Conservation (phyloP, 2,888 invertebrate genomes). For the Tyria jacobaeae region DNA sequence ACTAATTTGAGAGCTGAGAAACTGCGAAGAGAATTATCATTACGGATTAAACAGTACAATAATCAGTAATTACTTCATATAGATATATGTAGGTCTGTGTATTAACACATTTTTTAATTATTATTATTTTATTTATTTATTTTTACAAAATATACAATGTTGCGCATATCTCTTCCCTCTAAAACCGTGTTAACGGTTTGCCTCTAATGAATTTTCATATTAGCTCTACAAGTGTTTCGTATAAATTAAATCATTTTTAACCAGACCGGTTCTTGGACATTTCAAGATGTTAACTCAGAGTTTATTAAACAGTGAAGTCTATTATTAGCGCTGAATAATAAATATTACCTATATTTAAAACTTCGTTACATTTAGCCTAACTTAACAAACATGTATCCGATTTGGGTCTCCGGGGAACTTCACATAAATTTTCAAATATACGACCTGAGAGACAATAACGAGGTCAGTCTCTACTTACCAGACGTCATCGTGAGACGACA, state of each 20-base stretch:
- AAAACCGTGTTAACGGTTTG: no score
- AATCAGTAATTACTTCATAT: no score
- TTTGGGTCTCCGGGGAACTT: neutral
- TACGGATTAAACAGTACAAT: no score
- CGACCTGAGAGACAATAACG: neutral
- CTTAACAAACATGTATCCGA: neutral
- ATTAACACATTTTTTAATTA: no score
- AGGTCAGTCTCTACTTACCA: neutral
- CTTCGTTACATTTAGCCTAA: neutral
- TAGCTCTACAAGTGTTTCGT: no score
- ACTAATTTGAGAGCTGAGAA: no score
- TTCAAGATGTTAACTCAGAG: neutral
- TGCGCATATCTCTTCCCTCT: no score
- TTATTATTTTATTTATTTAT: no score
- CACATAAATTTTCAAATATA: slow-evolving; percentile 1
- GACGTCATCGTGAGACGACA: slow-evolving; percentile 3
- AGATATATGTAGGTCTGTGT: no score
- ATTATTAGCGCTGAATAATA: neutral
- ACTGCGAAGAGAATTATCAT: no score
- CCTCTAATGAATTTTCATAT: no score
- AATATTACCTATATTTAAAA: neutral
- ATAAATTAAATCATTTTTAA: neutral
- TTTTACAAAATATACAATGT: no score
- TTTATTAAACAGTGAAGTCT: neutral
- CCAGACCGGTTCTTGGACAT: neutral